These are phyloP conservation scores for Acanthopagrus latus DNA, from an alignment of 2,797 vertebrate genomes.

Conservation along the genomic window DNA sequence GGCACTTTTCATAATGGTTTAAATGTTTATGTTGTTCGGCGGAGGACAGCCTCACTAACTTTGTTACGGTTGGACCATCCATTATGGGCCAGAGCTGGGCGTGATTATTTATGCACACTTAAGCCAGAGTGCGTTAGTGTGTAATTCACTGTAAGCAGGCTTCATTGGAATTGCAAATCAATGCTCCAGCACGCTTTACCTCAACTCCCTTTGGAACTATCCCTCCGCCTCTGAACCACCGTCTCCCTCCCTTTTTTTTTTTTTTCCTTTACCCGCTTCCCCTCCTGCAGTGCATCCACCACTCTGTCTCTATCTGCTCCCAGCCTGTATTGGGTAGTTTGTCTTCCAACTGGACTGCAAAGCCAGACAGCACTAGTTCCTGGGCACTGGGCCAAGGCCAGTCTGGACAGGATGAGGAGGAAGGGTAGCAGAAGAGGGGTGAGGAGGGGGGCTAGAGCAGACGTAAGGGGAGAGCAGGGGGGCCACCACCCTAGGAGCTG, in stretches of 20 bases:
- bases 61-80: slow-evolving; percentile 76
- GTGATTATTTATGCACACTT: slow-evolving; percentile 86
- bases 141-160: slow-evolving; percentile 86
- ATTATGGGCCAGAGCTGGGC: slow-evolving; percentile 64
- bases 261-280: background rate
- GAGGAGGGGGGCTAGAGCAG: background rate
- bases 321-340: slow-evolving; percentile 70
- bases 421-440: slow-evolving; percentile 10
- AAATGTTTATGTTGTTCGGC: slow-evolving; percentile 73
- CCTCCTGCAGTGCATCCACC: slow-evolving; percentile 19
- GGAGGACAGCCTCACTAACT: slow-evolving; percentile 70
- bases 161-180: slow-evolving; percentile 88
- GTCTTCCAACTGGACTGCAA: slow-evolving; percentile 66
- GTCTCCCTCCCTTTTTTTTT: slow-evolving; percentile 20
- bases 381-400: slow-evolving; percentile 68
- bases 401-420: slow-evolving; percentile 51
- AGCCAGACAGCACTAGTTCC: slow-evolving; percentile 63
- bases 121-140: slow-evolving; percentile 74
- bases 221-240: slow-evolving; percentile 50
- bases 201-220: slow-evolving; percentile 66
- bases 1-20: slow-evolving; percentile 71
- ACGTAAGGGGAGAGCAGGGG: slow-evolving; percentile 3
- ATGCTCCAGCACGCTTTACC: slow-evolving; percentile 69
- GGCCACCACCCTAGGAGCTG: slow-evolving; percentile 2
- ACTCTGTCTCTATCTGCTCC: slow-evolving; percentile 72